Base-by-base conservation (phyloP, 2,888 invertebrate genomes). In the Noctua comes region DNA sequence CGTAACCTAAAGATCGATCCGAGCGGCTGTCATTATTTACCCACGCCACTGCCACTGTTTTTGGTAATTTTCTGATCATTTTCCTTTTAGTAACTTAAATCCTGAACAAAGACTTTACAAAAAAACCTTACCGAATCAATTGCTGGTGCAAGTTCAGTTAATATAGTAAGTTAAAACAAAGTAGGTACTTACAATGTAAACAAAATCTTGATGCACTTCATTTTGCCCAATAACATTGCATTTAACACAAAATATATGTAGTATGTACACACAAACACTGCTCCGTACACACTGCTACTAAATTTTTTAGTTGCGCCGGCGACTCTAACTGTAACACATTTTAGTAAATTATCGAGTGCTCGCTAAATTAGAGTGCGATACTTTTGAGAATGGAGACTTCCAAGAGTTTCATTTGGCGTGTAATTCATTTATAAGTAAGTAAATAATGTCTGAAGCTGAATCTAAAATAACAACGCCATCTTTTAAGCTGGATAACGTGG, bases 161-260 rank as follows among this genome's bases (percentile, higher is more conserved):
- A 1, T 57, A 66, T 36, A 16, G 7, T 0, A 31, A 18, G 0
- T 18, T 2, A 13, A 13, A 59, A 43, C 11, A 11, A 21, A 13
- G 16, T 6, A 1, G 31, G 4, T 86, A 94, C 94, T 93, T 86
- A 94, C 94, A 93, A 40, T 40, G 85, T 78, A 73, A 91, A 87
- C 51, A 91, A 73, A 59, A 87, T 65, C 54, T 86, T 78, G 59
- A 89, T 75, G 66, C 84, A 89, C 88, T 91, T 89, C 93, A 93
- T 94, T 80, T 83, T 91, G 27, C 73, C 59, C 13, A 72, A 62
- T 31, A 76, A 4, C n/a, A 43, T 51, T 57, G 8, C 48, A 71
- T 75, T 51, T 71, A 68, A 66, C 51, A 75, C 71, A 80, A 82
- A 81, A 77, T 73, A 65, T 76, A 75, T 51, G 59, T 76, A 76